Base-by-base conservation (phyloP, 2,888 invertebrate genomes). In the Catotricha subobsoleta region DNA sequence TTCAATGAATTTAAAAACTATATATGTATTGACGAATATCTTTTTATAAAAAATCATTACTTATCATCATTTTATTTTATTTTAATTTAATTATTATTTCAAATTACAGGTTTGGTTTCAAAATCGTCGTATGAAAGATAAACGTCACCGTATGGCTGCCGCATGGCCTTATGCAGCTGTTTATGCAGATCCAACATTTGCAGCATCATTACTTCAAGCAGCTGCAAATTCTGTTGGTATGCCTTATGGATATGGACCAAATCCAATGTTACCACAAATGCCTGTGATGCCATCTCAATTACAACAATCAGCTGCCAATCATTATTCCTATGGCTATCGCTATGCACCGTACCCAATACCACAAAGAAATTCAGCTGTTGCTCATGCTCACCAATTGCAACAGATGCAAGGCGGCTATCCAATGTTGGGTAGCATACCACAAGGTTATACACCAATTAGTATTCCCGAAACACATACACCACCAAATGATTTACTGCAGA, bases 91-190 rank as follows among this genome's bases (percentile, higher is more conserved):
- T n/a, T n/a, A n/a, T n/a, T n/a, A n/a, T n/a, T n/a, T n/a, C n/a
- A n/a, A n/a, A n/a, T 62, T 63, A 3, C 70, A 88, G 87, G 88
- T 91, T 15, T 97, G 97, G 97, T 98, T 98, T 61, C 62, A 62
- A 49, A 62, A 62, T 40, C 57, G 62, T 3, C 60, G 62, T 48
- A 62, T 62, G 62, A 62, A 97, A 57, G 95, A 97, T 67, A 98
- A 98, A 54, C 74, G 97, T 0, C 95, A 97, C 57, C 71, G 91
- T n/a, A 80, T 92, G 60, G 87, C 92, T 1, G 76, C 94, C 50
- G 81, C 87, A 0, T 95, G 95, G 94, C 94, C 94, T 0, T 90
- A 91, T 62, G 82, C 86, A 0, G 84, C 88, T 0, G 88, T 94
- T 42, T 91, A 91, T 65, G 80, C 87, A 21, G 94, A 95, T 54